phyloP scores from a whole-genome alignment of 2,888 invertebrate genomes.

The Tachina fera region DNA sequence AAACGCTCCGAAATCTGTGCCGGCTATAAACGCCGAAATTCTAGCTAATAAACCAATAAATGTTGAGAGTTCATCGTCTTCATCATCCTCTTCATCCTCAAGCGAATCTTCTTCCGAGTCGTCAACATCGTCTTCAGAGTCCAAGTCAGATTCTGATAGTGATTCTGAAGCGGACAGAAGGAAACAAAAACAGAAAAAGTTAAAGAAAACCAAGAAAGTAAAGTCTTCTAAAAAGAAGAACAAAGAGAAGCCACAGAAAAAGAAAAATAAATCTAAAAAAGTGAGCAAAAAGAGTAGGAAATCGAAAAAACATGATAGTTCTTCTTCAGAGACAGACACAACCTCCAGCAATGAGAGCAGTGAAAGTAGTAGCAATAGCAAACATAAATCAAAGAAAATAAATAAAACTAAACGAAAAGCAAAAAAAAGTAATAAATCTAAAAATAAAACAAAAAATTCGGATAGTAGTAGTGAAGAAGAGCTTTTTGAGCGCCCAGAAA shows the following conservation, averaged over 20 bases:
- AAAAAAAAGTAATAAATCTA: conserved; percentile 55
- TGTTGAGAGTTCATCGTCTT: conserved; percentile 68
- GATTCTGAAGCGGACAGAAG: conserved; percentile 71
- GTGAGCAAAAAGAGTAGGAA: conserved; percentile 72
- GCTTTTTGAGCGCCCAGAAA: conserved; percentile 38
- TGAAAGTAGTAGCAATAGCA: conserved; percentile 68
- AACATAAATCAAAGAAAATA: conserved; percentile 62
- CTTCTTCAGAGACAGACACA: conserved; percentile 65
- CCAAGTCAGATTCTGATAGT: conserved; percentile 74
- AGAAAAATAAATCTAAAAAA: conserved; percentile 72
- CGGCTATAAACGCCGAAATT: conserved; percentile 80
- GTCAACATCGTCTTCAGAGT: conserved; percentile 71
- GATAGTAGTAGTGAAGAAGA: conserved; percentile 51
- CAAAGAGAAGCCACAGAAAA: conserved; percentile 65
- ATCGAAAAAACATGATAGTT: conserved; percentile 56
- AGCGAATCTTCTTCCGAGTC: conserved; percentile 74
- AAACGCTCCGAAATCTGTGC: conserved; percentile 81
- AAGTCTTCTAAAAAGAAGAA: conserved; percentile 51
- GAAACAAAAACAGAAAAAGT: conserved; percentile 67
- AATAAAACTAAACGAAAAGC: conserved; percentile 56
- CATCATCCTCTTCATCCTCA: conserved; percentile 67
- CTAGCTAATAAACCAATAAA: conserved; percentile 77
- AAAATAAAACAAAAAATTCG: conserved; percentile 11
- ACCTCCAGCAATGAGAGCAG: conserved; percentile 70
- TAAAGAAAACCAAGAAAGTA: conserved; percentile 66